Evolutionary conservation across 2,113 vertebrate species (phyloP), one percentile per base, ranked within the genome.

Genomic region (Tragulus kanchil): DNA sequence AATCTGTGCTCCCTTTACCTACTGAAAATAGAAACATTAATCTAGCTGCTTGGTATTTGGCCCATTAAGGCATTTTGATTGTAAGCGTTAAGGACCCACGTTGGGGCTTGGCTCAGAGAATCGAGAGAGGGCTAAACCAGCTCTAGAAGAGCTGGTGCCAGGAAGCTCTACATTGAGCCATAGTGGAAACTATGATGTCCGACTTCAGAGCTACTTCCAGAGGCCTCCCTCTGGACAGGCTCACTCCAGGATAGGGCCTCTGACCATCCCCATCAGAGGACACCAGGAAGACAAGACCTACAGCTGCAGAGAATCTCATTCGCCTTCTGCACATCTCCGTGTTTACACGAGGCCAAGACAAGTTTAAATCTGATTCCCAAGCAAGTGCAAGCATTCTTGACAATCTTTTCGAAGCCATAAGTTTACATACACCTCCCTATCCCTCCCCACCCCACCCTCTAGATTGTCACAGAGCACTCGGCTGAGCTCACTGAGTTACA

Each of bases 341-440:
- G 21, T 93, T 87, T 75, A 67, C 88, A 87, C 16, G 77, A 89
- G 59, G 58, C 90, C 93, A 93, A 91, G n/a, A 36, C 25, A 52
- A 64, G 61, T 86, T 88, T 92, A 84, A 86, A 81, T 92, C 83
- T 77, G 69, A 87, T 71, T 82, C 56, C 42, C 25, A 85, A 48
- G 52, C 85, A 97, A 86, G 82, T 82, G 28, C 9, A 58, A 79
- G 64, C 48, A 54, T 0, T 15, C 26, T n/a, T 84, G 50, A 81
- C 5, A 6, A 42, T 69, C 65, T 56, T 75, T 26, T 79, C 31
- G n/a, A 73, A 73, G 45, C 69, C 42, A 4, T 25, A 73, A 73
- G 69, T 73, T 45, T 42, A 73, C 69, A 73, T 25, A 45, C 25
- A 25, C 69, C 21, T 73, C 21, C 8, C 21, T 11, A 73, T 3